phyloP scores from a whole-genome alignment of 2,797 vertebrate genomes.

The Martes flavigula region DNA sequence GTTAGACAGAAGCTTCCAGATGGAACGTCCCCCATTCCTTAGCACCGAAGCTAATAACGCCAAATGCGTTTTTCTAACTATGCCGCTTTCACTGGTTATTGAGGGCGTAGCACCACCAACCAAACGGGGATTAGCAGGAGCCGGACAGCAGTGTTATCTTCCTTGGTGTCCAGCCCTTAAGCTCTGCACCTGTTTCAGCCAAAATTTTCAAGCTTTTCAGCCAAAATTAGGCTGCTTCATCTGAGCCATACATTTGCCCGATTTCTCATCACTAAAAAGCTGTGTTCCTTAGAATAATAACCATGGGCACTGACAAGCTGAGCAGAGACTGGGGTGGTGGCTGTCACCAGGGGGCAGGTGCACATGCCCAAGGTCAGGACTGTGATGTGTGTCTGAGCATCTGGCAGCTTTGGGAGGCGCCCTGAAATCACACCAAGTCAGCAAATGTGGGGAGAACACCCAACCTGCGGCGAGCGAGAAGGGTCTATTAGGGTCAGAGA shows the following conservation, averaged over 20 bases:
- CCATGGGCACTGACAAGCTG: not conserved
- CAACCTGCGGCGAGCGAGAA: not conserved
- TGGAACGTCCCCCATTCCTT: not conserved
- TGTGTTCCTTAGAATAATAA: not conserved
- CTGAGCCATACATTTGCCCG: not conserved
- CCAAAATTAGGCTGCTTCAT: not conserved
- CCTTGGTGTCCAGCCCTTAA: not conserved
- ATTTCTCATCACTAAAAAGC: not conserved
- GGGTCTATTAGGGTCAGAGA: not conserved
- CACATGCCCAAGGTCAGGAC: not conserved
- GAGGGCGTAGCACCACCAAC: too few relatives aligned
- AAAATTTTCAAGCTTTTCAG: not conserved
- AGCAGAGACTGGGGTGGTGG: not conserved
- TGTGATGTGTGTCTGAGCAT: not conserved
- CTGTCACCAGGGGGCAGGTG: accelerated
- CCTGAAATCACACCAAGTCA: not conserved
- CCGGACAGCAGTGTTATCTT: not conserved
- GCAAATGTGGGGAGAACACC: not conserved
- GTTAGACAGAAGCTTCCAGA: not conserved
- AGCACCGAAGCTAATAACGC: not conserved
- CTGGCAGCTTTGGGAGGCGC: not conserved
- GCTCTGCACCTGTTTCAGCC: not conserved
- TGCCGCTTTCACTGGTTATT: not conserved
- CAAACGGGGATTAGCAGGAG: not conserved
- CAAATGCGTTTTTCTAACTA: not conserved